Percentiles rank a stretch among this genome's conserved stretches.
These are phyloP conservation scores for Vulpes lagopus DNA, from an alignment of 2,113 vertebrate species.

Conservation along the genomic window DNA sequence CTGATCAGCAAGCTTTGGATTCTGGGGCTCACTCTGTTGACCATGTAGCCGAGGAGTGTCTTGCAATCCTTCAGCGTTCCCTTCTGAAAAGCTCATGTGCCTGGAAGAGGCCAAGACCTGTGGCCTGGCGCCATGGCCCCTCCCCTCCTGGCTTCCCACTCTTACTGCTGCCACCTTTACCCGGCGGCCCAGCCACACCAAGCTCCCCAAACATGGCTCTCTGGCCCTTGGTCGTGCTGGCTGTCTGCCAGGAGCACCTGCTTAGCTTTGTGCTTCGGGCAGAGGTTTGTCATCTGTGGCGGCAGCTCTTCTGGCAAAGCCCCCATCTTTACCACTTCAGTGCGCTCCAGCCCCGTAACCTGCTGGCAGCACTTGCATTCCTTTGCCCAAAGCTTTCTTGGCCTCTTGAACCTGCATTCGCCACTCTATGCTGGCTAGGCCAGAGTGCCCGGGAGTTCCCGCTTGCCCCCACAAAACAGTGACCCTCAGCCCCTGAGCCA, in stretches of 20 bases:
- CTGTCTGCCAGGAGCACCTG: neutral
- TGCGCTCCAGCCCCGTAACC: accelerated
- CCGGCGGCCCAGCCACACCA: neutral
- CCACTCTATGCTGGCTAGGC: neutral
- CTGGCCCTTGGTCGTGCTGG: neutral
- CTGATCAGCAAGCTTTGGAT: neutral
- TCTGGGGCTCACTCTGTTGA: neutral
- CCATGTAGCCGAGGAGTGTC: neutral
- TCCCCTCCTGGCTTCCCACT: neutral
- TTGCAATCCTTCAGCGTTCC: neutral
- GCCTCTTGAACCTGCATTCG: neutral
- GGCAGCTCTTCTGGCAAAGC: neutral
- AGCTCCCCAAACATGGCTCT: neutral
- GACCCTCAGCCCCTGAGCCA: neutral
- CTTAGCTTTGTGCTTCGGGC: neutral
- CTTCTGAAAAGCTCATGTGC: neutral
- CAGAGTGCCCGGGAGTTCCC: neutral
- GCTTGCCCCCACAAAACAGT: neutral
- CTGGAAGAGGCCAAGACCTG: neutral
- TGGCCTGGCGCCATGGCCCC: neutral
- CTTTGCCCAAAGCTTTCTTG: neutral
- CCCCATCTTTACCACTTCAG: neutral
- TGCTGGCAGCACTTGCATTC: too few relatives aligned
- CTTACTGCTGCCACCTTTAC: neutral
- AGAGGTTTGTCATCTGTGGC: neutral